phyloP scores from a whole-genome alignment of 1,140 invertebrate genomes.

The Meloidogyne chitwoodi region DNA sequence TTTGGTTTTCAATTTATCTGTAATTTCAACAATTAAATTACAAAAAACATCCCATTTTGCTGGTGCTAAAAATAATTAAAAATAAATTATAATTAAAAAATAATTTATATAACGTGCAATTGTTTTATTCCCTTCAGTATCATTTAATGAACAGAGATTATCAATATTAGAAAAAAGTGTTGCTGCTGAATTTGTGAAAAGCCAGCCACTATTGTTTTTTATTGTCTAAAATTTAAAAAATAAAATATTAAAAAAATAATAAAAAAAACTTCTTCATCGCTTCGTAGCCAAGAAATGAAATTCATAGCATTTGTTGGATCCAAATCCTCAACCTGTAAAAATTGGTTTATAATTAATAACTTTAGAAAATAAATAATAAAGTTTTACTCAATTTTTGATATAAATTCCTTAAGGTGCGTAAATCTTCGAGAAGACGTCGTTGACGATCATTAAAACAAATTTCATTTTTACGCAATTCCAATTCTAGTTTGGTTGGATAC shows the following conservation, averaged over 20 bases:
- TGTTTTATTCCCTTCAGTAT: conserved; percentile 27
- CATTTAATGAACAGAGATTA: conserved; percentile 34
- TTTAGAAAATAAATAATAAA: background rate
- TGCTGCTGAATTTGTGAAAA: conserved; percentile 47
- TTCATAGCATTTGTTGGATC: conserved; percentile 44
- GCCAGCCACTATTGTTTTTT: conserved; percentile 54
- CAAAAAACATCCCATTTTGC: conserved; percentile 48
- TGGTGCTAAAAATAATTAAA: conserved; percentile 31
- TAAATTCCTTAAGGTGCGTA: conserved; percentile 39
- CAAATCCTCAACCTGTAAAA: conserved; percentile 49
- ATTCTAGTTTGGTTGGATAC: conserved; percentile 35
- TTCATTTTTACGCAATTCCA: conserved; percentile 39
- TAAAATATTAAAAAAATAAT: background rate
- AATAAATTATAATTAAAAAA: background rate
- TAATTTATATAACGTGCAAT: conserved; percentile 25
- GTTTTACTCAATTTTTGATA: conserved; percentile 24
- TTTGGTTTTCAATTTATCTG: conserved; percentile 12
- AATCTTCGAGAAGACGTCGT: conserved; percentile 44
- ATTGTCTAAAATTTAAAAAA: conserved; percentile 25
- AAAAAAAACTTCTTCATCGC: conserved; percentile 48
- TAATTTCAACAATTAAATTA: conserved; percentile 46
- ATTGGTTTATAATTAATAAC: background rate
- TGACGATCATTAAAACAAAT: conserved; percentile 44
- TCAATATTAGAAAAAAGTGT: conserved; percentile 46
- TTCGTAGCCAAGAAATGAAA: conserved; percentile 40